These are phyloP conservation scores for Drosophila percnosoma DNA, from an alignment of 2,888 invertebrate species.

Conservation along the genomic window DNA sequence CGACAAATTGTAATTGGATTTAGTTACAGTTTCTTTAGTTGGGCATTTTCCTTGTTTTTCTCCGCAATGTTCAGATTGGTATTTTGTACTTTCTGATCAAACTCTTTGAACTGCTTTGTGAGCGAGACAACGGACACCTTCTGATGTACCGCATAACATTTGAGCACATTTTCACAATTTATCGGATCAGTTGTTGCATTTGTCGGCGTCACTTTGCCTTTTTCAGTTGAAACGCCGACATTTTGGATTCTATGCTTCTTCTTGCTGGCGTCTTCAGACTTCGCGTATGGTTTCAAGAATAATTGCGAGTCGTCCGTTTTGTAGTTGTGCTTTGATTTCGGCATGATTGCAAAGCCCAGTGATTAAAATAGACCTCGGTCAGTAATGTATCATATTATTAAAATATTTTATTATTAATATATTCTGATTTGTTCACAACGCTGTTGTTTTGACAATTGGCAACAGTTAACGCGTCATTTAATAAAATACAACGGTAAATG, in stretches of 20 bases:
- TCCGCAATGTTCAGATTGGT: conserved; percentile 4
- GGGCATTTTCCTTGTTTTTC: conserved; percentile 11
- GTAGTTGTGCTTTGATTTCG: neutral
- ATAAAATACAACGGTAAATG: conserved; percentile 8
- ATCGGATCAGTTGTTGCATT: neutral
- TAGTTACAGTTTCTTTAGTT: conserved; percentile 24
- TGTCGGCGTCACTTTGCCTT: neutral
- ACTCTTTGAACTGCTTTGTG: neutral
- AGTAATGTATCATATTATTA: neutral
- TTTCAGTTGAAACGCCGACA: neutral
- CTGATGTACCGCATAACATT: conserved; percentile 7
- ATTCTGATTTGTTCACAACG: neutral
- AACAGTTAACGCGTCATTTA: neutral
- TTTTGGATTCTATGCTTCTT: neutral
- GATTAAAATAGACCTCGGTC: neutral
- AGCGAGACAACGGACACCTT: neutral
- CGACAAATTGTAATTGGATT: neutral
- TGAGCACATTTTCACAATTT: conserved; percentile 15
- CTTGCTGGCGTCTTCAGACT: neutral
- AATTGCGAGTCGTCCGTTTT: neutral
- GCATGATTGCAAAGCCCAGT: conserved; percentile 1
- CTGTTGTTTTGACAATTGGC: neutral
- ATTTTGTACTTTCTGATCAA: conserved; percentile 6
- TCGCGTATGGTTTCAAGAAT: neutral
- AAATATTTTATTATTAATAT: neutral